Evolutionary conservation across 1,140 invertebrate genomes (phyloP), one percentile per base, ranked within the genome.

Genomic region (Theocolax elegans): DNA sequence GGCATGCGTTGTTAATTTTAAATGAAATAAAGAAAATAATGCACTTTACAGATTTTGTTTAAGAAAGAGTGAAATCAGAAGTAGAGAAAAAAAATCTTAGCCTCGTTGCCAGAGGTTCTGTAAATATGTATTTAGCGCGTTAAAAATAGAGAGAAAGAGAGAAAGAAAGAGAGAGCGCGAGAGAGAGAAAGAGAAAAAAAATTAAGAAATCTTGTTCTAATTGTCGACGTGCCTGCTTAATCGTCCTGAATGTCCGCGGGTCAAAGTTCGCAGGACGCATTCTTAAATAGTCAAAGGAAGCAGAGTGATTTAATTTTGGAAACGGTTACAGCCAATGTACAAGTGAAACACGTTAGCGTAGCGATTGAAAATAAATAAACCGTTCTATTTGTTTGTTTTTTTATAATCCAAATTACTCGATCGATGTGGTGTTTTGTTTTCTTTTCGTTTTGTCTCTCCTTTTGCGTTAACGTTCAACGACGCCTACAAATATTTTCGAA

Each of bases 111-210:
- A 75, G 77, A 78, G 79, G 74, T 70, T 68, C 74, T 85, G 83
- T 85, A 85, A 80, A 85, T 85, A 85, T 85, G 83, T 85, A 85
- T 83, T 82, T 85, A 85, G 82, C 76, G 75, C 77, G 75, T 82
- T 82, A 84, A 83, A 79, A 85, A 83, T n/a, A n/a, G n/a, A n/a
- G n/a, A n/a, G n/a, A n/a, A n/a, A n/a, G n/a, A n/a, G n/a, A n/a
- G n/a, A n/a, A n/a, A n/a, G n/a, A n/a, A n/a, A n/a, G n/a, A n/a
- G n/a, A n/a, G n/a, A n/a, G n/a, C n/a, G n/a, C n/a, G n/a, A n/a
- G n/a, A n/a, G n/a, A n/a, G n/a, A n/a, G n/a, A n/a, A n/a, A n/a
- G n/a, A n/a, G n/a, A n/a, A n/a, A n/a, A n/a, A n/a, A n/a, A n/a
- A n/a, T n/a, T n/a, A n/a, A 84, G 78, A 83, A 75, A 81, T 84